Conservation (phyloP, 2,113 vertebrate species). For the Sander lucioperca region DNA sequence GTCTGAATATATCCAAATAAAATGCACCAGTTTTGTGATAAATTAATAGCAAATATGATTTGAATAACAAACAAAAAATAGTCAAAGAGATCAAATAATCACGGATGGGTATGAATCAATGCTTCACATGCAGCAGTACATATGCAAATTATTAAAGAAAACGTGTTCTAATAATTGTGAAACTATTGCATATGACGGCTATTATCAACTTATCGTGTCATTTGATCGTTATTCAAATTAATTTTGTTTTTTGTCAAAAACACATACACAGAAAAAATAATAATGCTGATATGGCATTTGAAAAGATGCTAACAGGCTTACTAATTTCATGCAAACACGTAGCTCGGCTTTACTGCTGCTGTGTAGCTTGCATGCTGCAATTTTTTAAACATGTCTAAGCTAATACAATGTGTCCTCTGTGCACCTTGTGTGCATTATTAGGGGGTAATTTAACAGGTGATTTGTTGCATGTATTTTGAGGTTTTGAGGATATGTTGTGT, state of each 20-base stretch:
- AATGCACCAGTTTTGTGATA: not conserved
- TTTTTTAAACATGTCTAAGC: not conserved
- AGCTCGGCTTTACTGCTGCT: not conserved
- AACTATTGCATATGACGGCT: not conserved
- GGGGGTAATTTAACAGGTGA: constrained; percentile 3
- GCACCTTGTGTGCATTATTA: constrained; percentile 15
- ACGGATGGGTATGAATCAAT: not conserved
- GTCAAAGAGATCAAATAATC: not conserved
- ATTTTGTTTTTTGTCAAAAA: not conserved
- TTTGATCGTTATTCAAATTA: not conserved
- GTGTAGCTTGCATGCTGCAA: not conserved
- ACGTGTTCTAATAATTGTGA: not conserved
- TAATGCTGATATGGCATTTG: not conserved
- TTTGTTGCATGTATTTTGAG: constrained; percentile 2
- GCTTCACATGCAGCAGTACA: not conserved
- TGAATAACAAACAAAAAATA: not conserved
- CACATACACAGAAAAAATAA: not conserved
- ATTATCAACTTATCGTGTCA: fast-evolving
- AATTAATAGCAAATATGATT: not conserved
- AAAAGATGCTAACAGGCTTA: not conserved
- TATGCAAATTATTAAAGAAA: not conserved
- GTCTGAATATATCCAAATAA: not conserved
- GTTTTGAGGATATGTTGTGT: constrained; percentile 2
- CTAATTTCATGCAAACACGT: not conserved
- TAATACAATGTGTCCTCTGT: not conserved